These are phyloP conservation scores for Tenualosa thibaudeaui DNA, from an alignment of 2,797 vertebrate species.

Conservation along the genomic window DNA sequence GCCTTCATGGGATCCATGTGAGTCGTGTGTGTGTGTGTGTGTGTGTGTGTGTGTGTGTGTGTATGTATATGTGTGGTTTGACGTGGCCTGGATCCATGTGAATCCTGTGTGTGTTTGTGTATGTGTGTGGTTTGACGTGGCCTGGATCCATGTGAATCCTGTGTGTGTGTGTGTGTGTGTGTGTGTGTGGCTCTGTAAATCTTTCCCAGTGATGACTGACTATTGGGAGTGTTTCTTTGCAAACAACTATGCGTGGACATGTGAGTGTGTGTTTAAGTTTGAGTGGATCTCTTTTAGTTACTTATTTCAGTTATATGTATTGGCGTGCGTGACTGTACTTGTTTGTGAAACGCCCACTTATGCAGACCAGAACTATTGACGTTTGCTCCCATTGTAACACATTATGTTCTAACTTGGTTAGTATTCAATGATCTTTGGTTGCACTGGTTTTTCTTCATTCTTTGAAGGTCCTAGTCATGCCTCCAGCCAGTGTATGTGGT, in stretches of 20 bases:
- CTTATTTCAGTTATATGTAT: no score
- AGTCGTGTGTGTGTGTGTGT: slow-evolving; percentile 41
- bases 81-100: slow-evolving; percentile 76
- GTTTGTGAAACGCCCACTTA: background rate
- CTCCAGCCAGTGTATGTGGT: background rate
- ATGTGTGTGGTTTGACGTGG: no score
- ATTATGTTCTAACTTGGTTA: no score
- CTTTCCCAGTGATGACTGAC: no score
- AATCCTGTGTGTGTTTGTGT: slow-evolving; percentile 35
- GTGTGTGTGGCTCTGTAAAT: background rate
- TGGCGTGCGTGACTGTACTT: background rate
- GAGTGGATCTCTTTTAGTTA: no score
- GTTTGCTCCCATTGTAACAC: no score
- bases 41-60: background rate
- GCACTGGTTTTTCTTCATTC: slow-evolving; percentile 50
- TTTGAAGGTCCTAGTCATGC: background rate
- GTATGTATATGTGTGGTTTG: slow-evolving; percentile 65
- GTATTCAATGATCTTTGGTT: background rate
- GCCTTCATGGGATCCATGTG: slow-evolving; percentile 80
- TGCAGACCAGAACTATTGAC: no score
- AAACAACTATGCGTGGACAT: background rate
- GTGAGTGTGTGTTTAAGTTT: background rate
- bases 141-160: slow-evolving; percentile 74
- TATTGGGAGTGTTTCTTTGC: background rate
- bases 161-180: background rate